Conservation (phyloP, 2,797 vertebrate species). For the Phyllotis vaccarum region DNA sequence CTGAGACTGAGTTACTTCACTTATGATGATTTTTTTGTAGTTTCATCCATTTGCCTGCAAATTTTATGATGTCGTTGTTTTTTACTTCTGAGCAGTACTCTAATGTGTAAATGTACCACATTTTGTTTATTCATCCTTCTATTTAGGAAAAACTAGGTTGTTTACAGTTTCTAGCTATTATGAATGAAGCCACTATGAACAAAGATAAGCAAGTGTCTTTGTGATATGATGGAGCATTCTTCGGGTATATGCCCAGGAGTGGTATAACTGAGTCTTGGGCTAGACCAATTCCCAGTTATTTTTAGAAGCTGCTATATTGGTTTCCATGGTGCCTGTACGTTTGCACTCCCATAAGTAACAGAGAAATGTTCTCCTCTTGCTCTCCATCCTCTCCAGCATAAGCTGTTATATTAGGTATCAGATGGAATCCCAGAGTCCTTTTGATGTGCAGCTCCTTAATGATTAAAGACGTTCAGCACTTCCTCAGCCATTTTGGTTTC, state of each 20-base stretch:
- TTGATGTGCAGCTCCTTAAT: too few species aligned
- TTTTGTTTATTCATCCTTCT: neutral
- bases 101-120: neutral
- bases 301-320: neutral
- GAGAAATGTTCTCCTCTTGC: neutral
- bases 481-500: too few species aligned
- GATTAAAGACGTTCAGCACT: too few species aligned
- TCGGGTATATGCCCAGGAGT: neutral
- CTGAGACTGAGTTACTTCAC: neutral
- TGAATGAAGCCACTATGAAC: neutral
- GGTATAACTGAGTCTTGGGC: neutral
- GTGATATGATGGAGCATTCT: neutral
- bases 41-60: neutral
- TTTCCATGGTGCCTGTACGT: neutral
- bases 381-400: too few species aligned
- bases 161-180: neutral
- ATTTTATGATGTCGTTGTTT: neutral
- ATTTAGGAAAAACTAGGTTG: neutral
- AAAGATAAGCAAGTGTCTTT: neutral
- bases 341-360: neutral
- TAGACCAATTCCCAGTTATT: neutral
- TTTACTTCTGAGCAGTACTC: neutral
- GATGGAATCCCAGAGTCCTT: too few species aligned
- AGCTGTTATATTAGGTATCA: too few species aligned
- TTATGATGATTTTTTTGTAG: neutral